These are phyloP conservation scores for Seira ritae DNA, from an alignment of 2,888 invertebrate species.

Conservation along the genomic window DNA sequence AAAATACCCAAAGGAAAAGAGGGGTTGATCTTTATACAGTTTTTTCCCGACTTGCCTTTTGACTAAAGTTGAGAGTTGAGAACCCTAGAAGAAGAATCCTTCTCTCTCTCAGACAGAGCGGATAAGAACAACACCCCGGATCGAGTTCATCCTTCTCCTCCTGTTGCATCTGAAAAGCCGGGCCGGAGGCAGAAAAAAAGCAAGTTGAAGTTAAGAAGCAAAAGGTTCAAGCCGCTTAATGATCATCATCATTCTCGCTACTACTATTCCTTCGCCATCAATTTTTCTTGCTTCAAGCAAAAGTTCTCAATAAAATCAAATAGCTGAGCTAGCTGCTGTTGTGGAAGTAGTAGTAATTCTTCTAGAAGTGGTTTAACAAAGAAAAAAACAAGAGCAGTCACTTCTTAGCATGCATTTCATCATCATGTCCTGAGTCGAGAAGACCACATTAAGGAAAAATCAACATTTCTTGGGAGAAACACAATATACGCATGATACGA, in stretches of 20 bases:
- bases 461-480: no score
- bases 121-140: constrained; percentile 34
- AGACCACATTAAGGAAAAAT: no score
- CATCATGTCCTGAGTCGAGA: constrained; percentile 4
- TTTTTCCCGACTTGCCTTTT: no score
- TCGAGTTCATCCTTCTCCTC: constrained; percentile 48
- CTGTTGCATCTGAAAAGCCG: constrained; percentile 54
- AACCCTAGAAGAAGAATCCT: constrained; percentile 43
- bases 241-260: constrained; percentile 21
- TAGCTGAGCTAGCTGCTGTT: constrained; percentile 27
- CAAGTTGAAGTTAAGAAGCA: not conserved
- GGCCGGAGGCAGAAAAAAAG: constrained; percentile 59
- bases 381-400: constrained; percentile 61
- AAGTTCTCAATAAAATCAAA: constrained; percentile 64
- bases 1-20: no score
- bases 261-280: constrained; percentile 6
- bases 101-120: constrained; percentile 23
- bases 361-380: constrained; percentile 27
- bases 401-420: constrained; percentile 42
- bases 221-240: constrained; percentile 31
- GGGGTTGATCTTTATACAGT: no score
- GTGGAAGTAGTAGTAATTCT: not conserved
- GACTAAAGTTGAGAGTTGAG: no score
- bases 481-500: constrained; percentile 15
- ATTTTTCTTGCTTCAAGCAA: constrained; percentile 48